A percentile compares a stretch with the other conserved stretches of the same genome.
Evolutionary conservation across 2,888 invertebrate species (phyloP).

Genomic region (Mamestra brassicae): DNA sequence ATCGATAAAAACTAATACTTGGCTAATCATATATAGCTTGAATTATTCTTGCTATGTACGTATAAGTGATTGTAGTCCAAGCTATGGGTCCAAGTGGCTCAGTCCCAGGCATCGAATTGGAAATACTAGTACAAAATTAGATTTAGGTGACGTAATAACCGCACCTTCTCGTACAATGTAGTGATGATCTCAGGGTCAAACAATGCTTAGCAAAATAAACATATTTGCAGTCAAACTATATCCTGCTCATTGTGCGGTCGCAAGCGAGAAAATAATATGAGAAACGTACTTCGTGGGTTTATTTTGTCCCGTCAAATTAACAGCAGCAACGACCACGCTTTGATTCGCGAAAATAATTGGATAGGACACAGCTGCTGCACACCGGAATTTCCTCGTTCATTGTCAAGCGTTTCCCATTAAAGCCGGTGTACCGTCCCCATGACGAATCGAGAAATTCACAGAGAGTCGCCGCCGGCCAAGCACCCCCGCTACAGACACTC

Average conservation of each 20-base stretch:
- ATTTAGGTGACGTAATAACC: constrained; percentile 56
- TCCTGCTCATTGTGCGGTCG: constrained; percentile 13
- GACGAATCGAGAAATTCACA: constrained; percentile 80
- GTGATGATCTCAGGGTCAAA: constrained; percentile 59
- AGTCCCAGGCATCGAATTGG: constrained; percentile 32
- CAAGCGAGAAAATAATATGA: constrained; percentile 5
- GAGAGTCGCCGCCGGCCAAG: constrained; percentile 70
- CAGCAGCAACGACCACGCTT: constrained; percentile 66
- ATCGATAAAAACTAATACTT: constrained; percentile 25
- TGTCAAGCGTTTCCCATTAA: constrained; percentile 81
- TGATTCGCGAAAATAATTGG: constrained; percentile 83
- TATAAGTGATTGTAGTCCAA: constrained; percentile 20
- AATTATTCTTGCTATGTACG: constrained; percentile 27
- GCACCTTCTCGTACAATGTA: constrained; percentile 39
- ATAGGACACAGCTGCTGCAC: constrained; percentile 76
- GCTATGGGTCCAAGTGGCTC: constrained; percentile 44
- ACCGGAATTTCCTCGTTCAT: constrained; percentile 84
- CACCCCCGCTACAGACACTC: constrained; percentile 63
- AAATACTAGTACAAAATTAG: constrained; percentile 44
- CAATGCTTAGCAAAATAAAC: constrained; percentile 43
- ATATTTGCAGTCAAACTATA: constrained; percentile 49
- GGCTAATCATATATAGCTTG: constrained; percentile 25
- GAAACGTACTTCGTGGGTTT: constrained; percentile 17
- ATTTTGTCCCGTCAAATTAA: constrained; percentile 59
- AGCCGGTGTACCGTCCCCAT: constrained; percentile 74